phyloP scores from a whole-genome alignment of 2,113 vertebrate species.

The Cichladusa arquata region DNA sequence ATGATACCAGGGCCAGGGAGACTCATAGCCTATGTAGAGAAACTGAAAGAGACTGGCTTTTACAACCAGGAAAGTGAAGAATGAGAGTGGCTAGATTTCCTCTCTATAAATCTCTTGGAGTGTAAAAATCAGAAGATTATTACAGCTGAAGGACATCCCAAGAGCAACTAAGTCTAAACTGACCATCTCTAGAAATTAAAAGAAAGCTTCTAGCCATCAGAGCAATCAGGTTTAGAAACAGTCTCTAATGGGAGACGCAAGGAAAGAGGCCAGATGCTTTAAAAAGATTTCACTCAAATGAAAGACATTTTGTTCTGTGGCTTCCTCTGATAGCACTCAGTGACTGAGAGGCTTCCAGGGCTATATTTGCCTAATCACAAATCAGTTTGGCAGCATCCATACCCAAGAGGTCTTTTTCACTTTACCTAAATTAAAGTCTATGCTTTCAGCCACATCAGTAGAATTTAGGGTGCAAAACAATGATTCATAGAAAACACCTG shows the following conservation, averaged over 20 bases:
- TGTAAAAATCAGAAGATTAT: background rate
- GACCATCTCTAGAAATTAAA: background rate
- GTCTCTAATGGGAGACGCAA: background rate
- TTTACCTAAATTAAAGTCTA: background rate
- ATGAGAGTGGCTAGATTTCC: background rate
- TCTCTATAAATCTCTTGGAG: background rate
- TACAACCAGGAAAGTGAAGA: background rate
- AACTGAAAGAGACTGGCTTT: background rate
- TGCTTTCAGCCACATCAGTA: background rate
- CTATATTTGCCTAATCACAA: background rate
- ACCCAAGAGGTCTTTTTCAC: background rate
- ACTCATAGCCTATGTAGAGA: background rate
- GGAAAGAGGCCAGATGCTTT: background rate
- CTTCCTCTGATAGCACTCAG: background rate
- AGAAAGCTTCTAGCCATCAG: background rate
- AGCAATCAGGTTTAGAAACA: background rate
- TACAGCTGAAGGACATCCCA: background rate
- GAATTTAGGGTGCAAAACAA: background rate
- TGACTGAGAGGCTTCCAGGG: background rate
- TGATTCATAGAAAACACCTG: background rate
- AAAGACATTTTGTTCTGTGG: background rate
- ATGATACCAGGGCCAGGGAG: background rate
- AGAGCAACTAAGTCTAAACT: background rate
- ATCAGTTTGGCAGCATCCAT: background rate
- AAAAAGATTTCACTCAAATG: background rate